Base-by-base conservation (phyloP, 2,888 invertebrate species). In the Podotricha telesiphe region DNA sequence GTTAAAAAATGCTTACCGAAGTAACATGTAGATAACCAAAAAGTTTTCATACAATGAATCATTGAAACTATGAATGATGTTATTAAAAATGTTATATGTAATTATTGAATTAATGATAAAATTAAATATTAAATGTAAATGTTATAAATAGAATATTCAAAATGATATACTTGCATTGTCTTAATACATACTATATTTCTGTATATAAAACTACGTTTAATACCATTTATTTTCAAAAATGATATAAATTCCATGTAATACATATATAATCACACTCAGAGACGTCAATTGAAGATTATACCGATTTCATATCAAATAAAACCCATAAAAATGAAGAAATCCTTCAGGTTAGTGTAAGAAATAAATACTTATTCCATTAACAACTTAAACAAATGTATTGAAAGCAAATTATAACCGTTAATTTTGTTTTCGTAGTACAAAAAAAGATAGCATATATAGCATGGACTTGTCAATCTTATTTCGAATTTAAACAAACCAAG, bases 151-250 rank as follows among this genome's bases (percentile, higher is more conserved):
- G 37, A 55, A 55, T 55, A 55, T 11, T 37, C 4, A 37, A 34
- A 55, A 55, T n/a, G 5, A 55, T 37, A 34, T 55, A 55, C 55
- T 55, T 55, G 55, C 55, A 10, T 55, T 34, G 34, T 17, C 17
- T 17, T 17, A 34, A 55, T 34, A 34, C n/a, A 34, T 17, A n/a
- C 10, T 17, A n/a, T 34, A 55, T 6, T 17, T 37, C 17, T 17
- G 17, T 19, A 17, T 7, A 2, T 42, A 13, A 4, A 28, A 4
- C 3, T 28, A 28, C 2, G 28, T 28, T 4, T 28, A 28, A 4
- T 42, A 42, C 13, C 42, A 42, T 13, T 42, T 42, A 42, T 42
- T 13, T 42, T 42, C 1, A 42, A 42, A 42, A 13, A 7, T 13
- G 7, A 42, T 2, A 42, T 13, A 42, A 42, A 13, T 42, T 8